These are phyloP conservation scores for Orchesella cincta DNA, from an alignment of 1,140 invertebrate genomes.

Conservation along the genomic window DNA sequence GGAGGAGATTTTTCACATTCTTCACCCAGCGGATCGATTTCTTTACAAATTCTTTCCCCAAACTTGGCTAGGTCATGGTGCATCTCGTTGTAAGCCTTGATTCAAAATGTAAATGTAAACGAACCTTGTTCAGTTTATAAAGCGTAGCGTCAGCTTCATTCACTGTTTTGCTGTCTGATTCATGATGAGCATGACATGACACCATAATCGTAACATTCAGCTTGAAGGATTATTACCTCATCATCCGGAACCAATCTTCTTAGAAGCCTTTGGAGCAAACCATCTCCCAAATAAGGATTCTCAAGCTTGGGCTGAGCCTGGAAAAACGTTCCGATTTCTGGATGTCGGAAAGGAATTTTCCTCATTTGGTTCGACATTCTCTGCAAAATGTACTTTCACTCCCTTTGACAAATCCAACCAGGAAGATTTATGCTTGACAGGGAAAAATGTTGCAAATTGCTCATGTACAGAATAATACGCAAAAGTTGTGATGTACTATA, in stretches of 20 bases:
- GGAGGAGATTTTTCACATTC: conserved; percentile 62
- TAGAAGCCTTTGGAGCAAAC: conserved; percentile 42
- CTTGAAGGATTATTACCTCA: too few species aligned
- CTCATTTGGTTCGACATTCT: background rate
- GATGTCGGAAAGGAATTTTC: conserved; percentile 39
- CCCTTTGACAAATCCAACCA: too few species aligned
- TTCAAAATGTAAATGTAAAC: background rate
- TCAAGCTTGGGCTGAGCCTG: conserved; percentile 43
- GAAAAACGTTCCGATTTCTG: conserved; percentile 47
- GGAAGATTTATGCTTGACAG: too few species aligned
- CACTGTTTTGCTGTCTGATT: too few species aligned
- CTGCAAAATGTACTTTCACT: too few species aligned
- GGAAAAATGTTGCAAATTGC: too few species aligned
- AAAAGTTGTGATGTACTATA: too few species aligned
- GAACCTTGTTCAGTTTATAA: too few species aligned
- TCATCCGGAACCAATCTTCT: conserved; percentile 34
- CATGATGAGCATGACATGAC: too few species aligned
- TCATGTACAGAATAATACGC: too few species aligned
- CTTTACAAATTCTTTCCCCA: conserved; percentile 58
- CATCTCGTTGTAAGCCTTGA: conserved; percentile 51
- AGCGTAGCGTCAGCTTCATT: too few species aligned
- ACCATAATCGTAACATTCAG: too few species aligned
- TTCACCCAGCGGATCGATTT: conserved; percentile 60
- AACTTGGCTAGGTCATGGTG: conserved; percentile 59
- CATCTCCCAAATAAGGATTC: conserved; percentile 44